Evolutionary conservation across 2,113 vertebrate genomes (phyloP).

Genomic region (Tiliqua scincoides): DNA sequence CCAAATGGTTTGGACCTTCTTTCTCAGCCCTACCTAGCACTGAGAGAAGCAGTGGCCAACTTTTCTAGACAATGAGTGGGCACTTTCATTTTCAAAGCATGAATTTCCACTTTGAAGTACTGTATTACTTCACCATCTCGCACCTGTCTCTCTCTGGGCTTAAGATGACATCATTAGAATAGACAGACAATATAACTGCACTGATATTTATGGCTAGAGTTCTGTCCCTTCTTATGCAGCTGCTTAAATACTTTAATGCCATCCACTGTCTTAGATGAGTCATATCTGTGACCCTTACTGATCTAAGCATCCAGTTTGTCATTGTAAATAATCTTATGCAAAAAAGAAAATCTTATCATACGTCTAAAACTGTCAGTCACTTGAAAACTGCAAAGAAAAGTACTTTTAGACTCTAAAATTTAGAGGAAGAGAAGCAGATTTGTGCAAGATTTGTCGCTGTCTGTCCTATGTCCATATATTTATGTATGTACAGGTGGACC

Average conservation of each 20-base stretch:
- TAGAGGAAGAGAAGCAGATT: background rate
- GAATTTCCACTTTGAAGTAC: too few species aligned
- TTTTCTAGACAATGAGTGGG: too few species aligned
- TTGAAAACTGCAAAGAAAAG: background rate
- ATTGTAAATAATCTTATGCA: background rate
- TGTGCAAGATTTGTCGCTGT: background rate
- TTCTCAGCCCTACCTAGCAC: too few species aligned
- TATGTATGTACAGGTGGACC: background rate
- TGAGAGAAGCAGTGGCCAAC: too few species aligned
- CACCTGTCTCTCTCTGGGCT: background rate
- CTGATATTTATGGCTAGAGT: background rate
- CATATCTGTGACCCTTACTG: background rate
- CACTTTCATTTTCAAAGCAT: background rate
- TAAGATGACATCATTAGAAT: background rate
- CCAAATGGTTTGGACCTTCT: too few species aligned
- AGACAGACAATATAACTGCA: background rate
- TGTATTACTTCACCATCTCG: background rate
- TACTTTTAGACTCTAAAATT: too few species aligned
- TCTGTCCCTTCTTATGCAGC: background rate
- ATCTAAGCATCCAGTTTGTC: background rate
- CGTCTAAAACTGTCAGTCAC: background rate
- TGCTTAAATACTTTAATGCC: conserved; percentile 2
- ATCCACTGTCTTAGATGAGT: background rate
- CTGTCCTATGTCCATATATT: background rate
- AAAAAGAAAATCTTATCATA: background rate